A percentile compares a stretch with the other conserved stretches of the same genome.
Evolutionary conservation across 2,113 vertebrate species (phyloP).

Genomic region (Thamnaconus septentrionalis): DNA sequence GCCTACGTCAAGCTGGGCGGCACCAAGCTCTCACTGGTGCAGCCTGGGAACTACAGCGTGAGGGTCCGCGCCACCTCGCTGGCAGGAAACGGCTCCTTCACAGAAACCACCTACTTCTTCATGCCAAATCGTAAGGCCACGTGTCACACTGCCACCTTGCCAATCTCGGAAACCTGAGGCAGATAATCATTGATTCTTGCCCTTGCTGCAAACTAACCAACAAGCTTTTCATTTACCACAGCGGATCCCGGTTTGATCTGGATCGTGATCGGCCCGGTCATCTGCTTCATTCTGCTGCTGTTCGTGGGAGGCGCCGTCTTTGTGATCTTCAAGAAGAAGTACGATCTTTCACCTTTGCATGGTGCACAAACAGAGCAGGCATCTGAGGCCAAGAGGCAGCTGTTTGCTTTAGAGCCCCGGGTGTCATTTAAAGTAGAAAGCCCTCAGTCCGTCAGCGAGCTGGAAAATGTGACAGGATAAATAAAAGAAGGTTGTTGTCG

Average conservation of each 20-base stretch:
- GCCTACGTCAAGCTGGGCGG: constrained; percentile 79
- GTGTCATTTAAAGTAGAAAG: background rate
- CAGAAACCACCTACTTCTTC: constrained; percentile 85
- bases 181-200: background rate
- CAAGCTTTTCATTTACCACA: constrained; percentile 62
- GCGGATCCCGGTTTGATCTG: constrained; percentile 81
- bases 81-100: constrained; percentile 94
- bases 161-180: background rate
- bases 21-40: constrained; percentile 81
- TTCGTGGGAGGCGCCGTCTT: constrained; percentile 80
- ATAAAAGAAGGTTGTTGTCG: background rate
- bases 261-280: constrained; percentile 85
- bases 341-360: constrained; percentile 27
- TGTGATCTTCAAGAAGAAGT: constrained; percentile 89
- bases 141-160: background rate
- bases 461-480: background rate
- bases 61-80: constrained; percentile 89
- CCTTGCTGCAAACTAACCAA: constrained; percentile 6
- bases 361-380: background rate
- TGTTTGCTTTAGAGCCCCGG: background rate
- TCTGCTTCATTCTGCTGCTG: constrained; percentile 84
- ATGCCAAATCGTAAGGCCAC: constrained; percentile 86
- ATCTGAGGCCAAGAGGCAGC: background rate
- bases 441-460: background rate
- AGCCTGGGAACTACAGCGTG: constrained; percentile 93